Base-by-base conservation (phyloP, 2,797 vertebrate genomes). In the Knipowitschia caucasica region DNA sequence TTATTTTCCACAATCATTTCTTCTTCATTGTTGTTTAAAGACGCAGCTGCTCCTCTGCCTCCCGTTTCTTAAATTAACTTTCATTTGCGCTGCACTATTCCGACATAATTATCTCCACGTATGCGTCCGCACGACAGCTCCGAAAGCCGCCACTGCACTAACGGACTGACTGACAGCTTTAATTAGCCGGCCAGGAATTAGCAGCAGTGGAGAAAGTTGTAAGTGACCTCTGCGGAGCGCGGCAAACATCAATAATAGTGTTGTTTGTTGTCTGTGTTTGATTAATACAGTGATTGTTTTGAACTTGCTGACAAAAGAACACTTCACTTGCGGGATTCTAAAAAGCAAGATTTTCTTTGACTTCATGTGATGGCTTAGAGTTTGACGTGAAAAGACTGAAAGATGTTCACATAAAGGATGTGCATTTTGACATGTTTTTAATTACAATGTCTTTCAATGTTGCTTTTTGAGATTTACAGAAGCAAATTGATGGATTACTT, bases 101-200 rank as follows among this genome's bases (percentile, higher is more conserved):
- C 43, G 49, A 74, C 81, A 30, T 81, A 84, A 84, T 82, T 68
- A 73, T 67, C 43, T 44, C 17, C 44, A 51, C 58, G 44, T 62
- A 56, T 77, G 79, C 75, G 18, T 53, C 31, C 21, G 8, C 75
- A 71, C 43, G 42, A 23, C n/a, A 36, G 27, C 11, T 29, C 49
- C 40, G 43, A 46, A 64, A 61, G 21, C 14, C 47, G 56, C 54
- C 47, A 57, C 54, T 14, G 49, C 43, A 12, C 23, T 43, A 24
- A 17, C 56, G 40, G 52, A 59, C 50, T 38, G 64, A 17, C 56
- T 43, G 52, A 59, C 50, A 35, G 64, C 73, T 67, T 62, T 77
- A 84, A 82, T 84, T 67, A 72, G 58, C 68, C 34, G 34, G 62
- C 64, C 53, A 35, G 51, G 43, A 75, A 43, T 42, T 67, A 69